phyloP scores from a whole-genome alignment of 2,797 vertebrate species.

The Ctenosaura bakeri region DNA sequence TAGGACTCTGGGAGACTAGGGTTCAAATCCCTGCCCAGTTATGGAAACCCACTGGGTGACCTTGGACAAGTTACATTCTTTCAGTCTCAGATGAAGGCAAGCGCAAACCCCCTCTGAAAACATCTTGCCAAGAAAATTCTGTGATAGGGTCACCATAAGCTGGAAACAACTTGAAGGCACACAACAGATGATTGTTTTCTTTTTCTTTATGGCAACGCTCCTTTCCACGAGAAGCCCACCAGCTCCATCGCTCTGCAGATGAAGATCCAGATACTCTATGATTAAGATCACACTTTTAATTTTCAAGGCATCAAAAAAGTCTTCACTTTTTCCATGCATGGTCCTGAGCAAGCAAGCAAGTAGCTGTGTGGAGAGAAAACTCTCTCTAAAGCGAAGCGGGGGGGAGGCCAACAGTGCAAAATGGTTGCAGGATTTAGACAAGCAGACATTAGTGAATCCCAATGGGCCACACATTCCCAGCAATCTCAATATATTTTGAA shows the following conservation, averaged over 20 bases:
- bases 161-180: too few species aligned
- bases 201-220: too few species aligned
- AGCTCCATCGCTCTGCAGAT: background rate
- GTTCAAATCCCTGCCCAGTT: too few species aligned
- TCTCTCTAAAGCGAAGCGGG: background rate
- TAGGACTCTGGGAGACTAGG: too few species aligned
- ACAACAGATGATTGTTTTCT: too few species aligned
- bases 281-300: background rate
- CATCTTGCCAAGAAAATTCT: too few species aligned
- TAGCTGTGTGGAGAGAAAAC: background rate
- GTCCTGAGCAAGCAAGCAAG: background rate
- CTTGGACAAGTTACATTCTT: too few species aligned
- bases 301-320: background rate
- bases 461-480: background rate
- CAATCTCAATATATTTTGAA: background rate
- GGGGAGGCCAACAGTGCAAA: background rate
- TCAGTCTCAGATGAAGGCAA: too few species aligned
- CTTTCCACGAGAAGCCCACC: background rate
- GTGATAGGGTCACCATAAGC: too few species aligned
- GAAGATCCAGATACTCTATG: background rate
- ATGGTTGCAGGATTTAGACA: background rate
- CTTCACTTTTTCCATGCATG: background rate
- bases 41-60: too few species aligned
- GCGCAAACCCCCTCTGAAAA: too few species aligned
- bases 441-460: background rate